Conservation (phyloP, 2,888 invertebrate species). For the Melitaea athalia region DNA sequence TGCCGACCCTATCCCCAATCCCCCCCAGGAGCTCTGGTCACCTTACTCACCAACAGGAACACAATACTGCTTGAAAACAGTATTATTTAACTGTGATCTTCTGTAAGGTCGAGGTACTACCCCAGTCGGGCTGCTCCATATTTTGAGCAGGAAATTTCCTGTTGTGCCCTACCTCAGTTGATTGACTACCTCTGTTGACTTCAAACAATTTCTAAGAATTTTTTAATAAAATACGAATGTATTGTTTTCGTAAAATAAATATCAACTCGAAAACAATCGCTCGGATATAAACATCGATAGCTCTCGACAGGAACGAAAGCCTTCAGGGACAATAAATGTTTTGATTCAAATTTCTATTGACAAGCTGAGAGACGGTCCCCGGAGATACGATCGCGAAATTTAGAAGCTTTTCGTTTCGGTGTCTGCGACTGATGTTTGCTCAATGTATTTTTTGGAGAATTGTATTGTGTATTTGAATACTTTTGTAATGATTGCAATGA, state of each 20-base stretch:
- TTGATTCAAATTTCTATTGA: constrained; percentile 14
- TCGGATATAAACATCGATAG: neutral
- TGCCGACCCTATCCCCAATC: no score
- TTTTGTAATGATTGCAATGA: neutral
- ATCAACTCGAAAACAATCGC: neutral
- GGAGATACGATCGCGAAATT: constrained; percentile 8
- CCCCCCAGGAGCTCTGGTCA: no score
- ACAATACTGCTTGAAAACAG: no score
- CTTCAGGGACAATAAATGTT: constrained; percentile 7
- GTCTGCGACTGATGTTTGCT: neutral
- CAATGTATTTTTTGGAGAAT: neutral
- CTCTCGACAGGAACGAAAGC: neutral
- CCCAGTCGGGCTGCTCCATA: no score
- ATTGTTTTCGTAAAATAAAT: neutral
- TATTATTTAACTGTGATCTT: no score
- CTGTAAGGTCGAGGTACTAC: no score
- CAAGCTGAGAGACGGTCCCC: constrained; percentile 3
- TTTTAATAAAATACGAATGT: neutral
- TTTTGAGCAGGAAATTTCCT: no score
- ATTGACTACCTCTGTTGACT: no score
- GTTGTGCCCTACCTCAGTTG: no score
- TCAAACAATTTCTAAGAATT: no score
- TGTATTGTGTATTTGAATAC: neutral
- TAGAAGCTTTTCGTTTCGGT: neutral
- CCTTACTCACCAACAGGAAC: no score